phyloP scores from a whole-genome alignment of 2,888 invertebrate genomes.

The Acrobasis suavella region DNA sequence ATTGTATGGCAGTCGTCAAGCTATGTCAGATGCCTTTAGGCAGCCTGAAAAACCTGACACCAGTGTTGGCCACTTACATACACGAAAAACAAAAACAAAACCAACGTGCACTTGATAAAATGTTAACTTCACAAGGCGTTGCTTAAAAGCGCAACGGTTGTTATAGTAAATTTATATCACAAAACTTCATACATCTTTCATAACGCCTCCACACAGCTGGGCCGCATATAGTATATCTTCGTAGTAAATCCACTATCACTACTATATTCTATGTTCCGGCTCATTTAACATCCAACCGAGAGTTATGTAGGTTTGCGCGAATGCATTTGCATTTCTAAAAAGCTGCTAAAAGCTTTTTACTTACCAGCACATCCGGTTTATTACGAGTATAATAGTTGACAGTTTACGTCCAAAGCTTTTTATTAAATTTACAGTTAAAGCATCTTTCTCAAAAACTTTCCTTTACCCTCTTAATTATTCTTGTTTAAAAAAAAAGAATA shows the following conservation, averaged over 20 bases:
- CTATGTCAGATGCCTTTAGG: too few relatives aligned
- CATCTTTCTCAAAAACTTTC: background rate
- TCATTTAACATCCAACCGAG: conserved; percentile 51
- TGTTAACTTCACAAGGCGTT: too few relatives aligned
- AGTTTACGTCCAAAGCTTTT: conserved; percentile 1
- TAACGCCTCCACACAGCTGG: background rate
- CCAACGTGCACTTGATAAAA: too few relatives aligned
- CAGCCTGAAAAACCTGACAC: too few relatives aligned
- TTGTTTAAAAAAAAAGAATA: too few relatives aligned
- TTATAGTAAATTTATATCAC: background rate
- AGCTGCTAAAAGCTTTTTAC: conserved; percentile 16
- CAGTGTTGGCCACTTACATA: too few relatives aligned
- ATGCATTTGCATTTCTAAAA: conserved; percentile 19
- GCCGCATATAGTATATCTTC: background rate
- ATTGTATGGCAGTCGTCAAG: too few relatives aligned
- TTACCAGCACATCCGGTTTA: background rate
- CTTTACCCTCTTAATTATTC: too few relatives aligned
- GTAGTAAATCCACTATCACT: conserved; percentile 58
- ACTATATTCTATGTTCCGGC: conserved; percentile 45
- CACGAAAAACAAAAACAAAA: too few relatives aligned
- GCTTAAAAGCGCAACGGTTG: background rate
- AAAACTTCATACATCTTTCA: background rate
- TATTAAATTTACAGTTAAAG: background rate
- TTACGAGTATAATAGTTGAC: background rate
- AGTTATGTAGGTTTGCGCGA: conserved; percentile 2